Evolutionary conservation across 2,888 invertebrate genomes (phyloP).

Genomic region (Conchocele bisecta): DNA sequence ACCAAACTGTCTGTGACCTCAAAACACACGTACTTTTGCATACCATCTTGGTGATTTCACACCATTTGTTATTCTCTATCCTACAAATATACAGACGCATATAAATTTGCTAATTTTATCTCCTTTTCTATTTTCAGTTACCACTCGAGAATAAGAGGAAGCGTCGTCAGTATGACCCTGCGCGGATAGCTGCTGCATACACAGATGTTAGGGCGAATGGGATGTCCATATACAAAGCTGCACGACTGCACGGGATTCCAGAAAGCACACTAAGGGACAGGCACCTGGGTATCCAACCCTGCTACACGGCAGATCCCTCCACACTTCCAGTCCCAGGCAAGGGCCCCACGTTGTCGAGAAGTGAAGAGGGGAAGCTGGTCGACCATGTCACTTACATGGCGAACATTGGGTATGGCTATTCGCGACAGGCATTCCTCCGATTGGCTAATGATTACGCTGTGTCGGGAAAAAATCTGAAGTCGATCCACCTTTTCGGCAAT

Average conservation of each 20-base stretch:
- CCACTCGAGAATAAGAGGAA: too few relatives aligned
- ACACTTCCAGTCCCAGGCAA: background rate
- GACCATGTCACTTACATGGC: constrained; percentile 27
- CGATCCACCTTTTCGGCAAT: constrained; percentile 10
- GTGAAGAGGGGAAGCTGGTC: constrained; percentile 9
- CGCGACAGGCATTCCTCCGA: constrained; percentile 18
- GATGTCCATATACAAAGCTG: constrained; percentile 36
- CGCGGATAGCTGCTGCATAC: constrained; percentile 19
- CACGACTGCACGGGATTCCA: constrained; percentile 37
- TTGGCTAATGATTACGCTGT: constrained; percentile 32
- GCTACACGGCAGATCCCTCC: too few relatives aligned
- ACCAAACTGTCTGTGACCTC: too few relatives aligned
- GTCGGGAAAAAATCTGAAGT: constrained; percentile 3
- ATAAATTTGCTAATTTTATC: too few relatives aligned
- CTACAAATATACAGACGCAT: too few relatives aligned
- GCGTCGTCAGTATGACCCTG: constrained; percentile 33
- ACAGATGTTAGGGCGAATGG: constrained; percentile 22
- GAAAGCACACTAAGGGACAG: constrained; percentile 50
- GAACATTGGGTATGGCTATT: constrained; percentile 37
- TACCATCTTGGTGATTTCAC: too few relatives aligned
- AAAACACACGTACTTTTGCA: too few relatives aligned
- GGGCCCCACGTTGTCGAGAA: background rate
- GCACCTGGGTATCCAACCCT: constrained; percentile 36
- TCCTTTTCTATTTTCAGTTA: too few relatives aligned
- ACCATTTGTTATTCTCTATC: too few relatives aligned